phyloP scores from a whole-genome alignment of 2,888 invertebrate species.

The Macroteleia sp. region DNA sequence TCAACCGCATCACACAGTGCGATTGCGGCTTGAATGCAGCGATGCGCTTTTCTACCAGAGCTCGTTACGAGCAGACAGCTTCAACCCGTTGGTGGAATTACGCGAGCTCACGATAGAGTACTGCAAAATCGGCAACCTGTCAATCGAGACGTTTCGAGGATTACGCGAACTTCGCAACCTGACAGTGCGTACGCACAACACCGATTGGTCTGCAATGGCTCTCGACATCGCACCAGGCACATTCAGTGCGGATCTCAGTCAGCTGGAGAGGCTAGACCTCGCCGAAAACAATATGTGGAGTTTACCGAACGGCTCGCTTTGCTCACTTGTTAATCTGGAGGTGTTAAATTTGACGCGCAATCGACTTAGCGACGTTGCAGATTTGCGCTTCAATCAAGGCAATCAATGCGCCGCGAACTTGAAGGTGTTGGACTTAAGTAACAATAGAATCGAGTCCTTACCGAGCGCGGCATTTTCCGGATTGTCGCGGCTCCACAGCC shows the following conservation, averaged over 20 bases:
- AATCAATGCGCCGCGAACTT: conserved; percentile 90
- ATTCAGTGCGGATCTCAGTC: conserved; percentile 89
- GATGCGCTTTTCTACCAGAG: conserved; percentile 92
- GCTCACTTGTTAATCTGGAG: conserved; percentile 90
- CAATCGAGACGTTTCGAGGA: conserved; percentile 92
- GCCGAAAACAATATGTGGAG: conserved; percentile 93
- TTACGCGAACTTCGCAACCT: conserved; percentile 91
- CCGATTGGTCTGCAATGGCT: conserved; percentile 92
- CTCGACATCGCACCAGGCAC: conserved; percentile 90
- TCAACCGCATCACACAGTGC: conserved; percentile 91
- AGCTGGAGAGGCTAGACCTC: conserved; percentile 90
- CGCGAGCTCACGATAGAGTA: conserved; percentile 91
- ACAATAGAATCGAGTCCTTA: conserved; percentile 91
- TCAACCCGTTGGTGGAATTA: conserved; percentile 90
- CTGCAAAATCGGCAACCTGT: conserved; percentile 92
- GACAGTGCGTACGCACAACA: conserved; percentile 92
- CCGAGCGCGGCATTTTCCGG: conserved; percentile 90
- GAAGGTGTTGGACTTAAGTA: conserved; percentile 89
- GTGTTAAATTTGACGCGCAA: conserved; percentile 92
- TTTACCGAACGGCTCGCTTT: conserved; percentile 90
- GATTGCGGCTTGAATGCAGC: conserved; percentile 91
- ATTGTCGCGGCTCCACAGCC: conserved; percentile 88
- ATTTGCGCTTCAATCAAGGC: conserved; percentile 88
- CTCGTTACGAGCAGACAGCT: conserved; percentile 90
- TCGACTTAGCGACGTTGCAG: conserved; percentile 89